Conservation (phyloP, 1,140 invertebrate species). For the Oryzaephilus surinamensis region DNA sequence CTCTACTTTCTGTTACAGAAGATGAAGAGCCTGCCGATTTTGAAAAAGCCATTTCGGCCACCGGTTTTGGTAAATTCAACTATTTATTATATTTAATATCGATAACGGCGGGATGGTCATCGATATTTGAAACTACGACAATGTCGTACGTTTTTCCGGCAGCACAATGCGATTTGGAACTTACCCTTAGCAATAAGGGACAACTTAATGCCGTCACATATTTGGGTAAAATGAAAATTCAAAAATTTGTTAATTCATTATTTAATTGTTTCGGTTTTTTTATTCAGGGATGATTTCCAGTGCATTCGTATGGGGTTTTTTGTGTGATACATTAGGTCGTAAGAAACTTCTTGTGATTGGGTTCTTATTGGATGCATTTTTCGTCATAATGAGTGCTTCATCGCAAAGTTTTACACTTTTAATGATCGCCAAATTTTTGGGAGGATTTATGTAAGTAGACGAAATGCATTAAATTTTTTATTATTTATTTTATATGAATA, state of each 20-base stretch:
- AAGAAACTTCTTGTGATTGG: conserved; percentile 58
- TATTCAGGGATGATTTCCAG: conserved; percentile 66
- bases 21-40: too few relatives aligned
- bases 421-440: conserved; percentile 59
- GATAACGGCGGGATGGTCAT: conserved; percentile 51
- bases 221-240: conserved; percentile 39
- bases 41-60: conserved; percentile 30
- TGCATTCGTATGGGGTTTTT: conserved; percentile 68
- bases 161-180: conserved; percentile 57
- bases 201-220: conserved; percentile 55
- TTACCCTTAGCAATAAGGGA: conserved; percentile 55
- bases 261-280: not conserved
- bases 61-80: conserved; percentile 56
- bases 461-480: not conserved
- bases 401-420: conserved; percentile 63
- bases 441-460: conserved; percentile 69
- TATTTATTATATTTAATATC: conserved; percentile 47
- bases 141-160: conserved; percentile 58
- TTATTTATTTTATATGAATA: too few relatives aligned
- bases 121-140: conserved; percentile 52
- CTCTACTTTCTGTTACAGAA: too few relatives aligned
- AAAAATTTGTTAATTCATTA: not conserved
- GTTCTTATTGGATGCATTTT: conserved; percentile 54
- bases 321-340: conserved; percentile 65
- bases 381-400: conserved; percentile 53